Evolutionary conservation across 2,888 invertebrate species (phyloP), one percentile per base, ranked within the genome.

Genomic region (Athalia rosae): DNA sequence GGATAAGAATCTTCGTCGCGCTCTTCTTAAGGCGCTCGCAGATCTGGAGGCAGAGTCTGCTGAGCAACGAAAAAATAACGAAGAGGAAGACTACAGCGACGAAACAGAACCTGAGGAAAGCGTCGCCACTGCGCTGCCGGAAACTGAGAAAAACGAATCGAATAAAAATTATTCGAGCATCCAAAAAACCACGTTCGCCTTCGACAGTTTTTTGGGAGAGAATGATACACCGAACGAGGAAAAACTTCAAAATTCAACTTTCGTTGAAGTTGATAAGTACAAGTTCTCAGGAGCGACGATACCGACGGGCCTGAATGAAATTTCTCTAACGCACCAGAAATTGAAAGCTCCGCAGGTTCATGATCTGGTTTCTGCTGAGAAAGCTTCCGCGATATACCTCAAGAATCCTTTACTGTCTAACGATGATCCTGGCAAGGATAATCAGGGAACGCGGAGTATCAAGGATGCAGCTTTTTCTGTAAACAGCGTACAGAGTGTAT

Each of bases 1-100:
- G 77, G 95, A 96, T 87, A 94, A 94, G 63, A 94, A 94, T 80
- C 92, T 96, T 50, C 91, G 96, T 13, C 93, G 94, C 88, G 96
- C 96, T 0, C 90, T 96, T 61, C 90, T 96, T 4, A 94, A 94
- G 90, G 96, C 96, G 9, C 91, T 96, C 4, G 94, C 93, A 73
- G 95, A 95, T 84, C 90, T 96, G 69, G 95, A 96, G 89, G 93
- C 93, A 80, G 92, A 92, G 13, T 91, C 91, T 4, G 92, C 91
- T 69, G 87, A 90, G 15, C 92, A 92, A 28, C 86, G 85, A 0
- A 76, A 9, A 50, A 79, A 28, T n/a, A 7, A 7, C 58, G 59
- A 73, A 61, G 48, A 45, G 7, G 90, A 91, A 73, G 89, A 90
- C 0, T 92, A 92, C 4, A 43, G 50, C 6, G 78, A 53, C n/a